Base-by-base conservation (phyloP, 2,113 vertebrate genomes). In the Apteryx owenii region DNA sequence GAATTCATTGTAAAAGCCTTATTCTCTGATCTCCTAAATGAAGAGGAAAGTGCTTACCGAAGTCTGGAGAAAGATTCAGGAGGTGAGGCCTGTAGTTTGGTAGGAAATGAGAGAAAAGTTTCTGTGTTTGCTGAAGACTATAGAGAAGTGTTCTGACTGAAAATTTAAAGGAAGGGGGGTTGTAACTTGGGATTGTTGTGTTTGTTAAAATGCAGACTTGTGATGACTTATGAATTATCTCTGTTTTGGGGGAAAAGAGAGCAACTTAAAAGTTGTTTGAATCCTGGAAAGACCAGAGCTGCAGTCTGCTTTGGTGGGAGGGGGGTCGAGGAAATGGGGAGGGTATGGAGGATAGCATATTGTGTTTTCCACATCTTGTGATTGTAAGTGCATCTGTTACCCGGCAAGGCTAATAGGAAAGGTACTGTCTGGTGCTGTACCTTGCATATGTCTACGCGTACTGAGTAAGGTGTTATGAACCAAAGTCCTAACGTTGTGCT, bases 361-460 rank as follows among this genome's bases (percentile, higher is more conserved):
- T 7, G 14, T 3, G 1, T 26, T 7, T 12, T 9, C 29, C 9
- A 1, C 36, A 9, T 26, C 25, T 0, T 1, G 15, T 48, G 71
- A 48, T 40, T 22, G 69, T 0, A 5, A 48, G 31, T 9, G 62
- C 23, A 17, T 18, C 9, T 2, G 8, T 26, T 4, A 13, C 33
- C 2, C 1, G 23, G 29, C 69, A 4, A 38, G 2, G 44, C 42
- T 0, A 5, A 31, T 23, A 9, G 36, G 36, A 50, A 64, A 23
- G 58, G 26, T 21, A 25, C 50, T 9, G 3, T 29, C 3, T 1
- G 56, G 29, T 28, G 40, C 58, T 3, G 11, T 16, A 18, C 42
- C 18, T 40, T 1, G 0, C 26, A 0, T 0, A 2, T 48, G 29
- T 7, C 72, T 2, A 2, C 53, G 5, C 5, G 12, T 31, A 46